phyloP scores from a whole-genome alignment of 2,113 vertebrate species.

The Symphodus melops region DNA sequence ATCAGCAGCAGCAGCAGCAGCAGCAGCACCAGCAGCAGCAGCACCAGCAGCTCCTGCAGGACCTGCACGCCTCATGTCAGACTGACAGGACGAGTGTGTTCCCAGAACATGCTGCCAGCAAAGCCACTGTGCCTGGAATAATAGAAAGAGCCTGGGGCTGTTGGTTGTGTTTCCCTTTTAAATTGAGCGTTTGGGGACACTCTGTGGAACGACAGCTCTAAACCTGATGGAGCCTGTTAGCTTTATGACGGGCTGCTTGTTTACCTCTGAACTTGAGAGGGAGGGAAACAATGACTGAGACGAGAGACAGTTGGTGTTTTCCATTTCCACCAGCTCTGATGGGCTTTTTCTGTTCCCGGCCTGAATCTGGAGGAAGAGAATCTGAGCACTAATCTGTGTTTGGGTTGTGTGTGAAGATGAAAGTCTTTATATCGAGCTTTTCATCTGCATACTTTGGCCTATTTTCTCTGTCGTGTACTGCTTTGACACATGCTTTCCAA shows the following conservation, averaged over 20 bases:
- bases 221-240: slow-evolving; percentile 6
- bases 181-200: slow-evolving; percentile 39
- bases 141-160: slow-evolving; percentile 29
- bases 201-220: slow-evolving; percentile 1
- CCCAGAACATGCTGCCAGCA: slow-evolving; percentile 32
- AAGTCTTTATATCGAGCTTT: slow-evolving; percentile 9
- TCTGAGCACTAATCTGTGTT: slow-evolving; percentile 6
- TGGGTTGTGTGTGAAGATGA: slow-evolving; percentile 15
- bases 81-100: slow-evolving; percentile 30
- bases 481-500: slow-evolving; percentile 7
- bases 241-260: slow-evolving; percentile 31
- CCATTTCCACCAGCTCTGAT: not conserved
- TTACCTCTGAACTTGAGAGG: slow-evolving; percentile 33
- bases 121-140: slow-evolving; percentile 19
- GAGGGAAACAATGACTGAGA: not conserved
- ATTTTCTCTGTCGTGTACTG: not conserved
- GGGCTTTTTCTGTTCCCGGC: slow-evolving; percentile 7
- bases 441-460: slow-evolving; percentile 2
- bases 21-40: too few relatives aligned
- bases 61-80: slow-evolving; percentile 25
- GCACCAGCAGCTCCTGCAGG: slow-evolving; percentile 36
- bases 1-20: not conserved
- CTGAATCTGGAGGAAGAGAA: slow-evolving; percentile 10
- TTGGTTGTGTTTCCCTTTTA: slow-evolving; percentile 34
- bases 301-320: slow-evolving; percentile 13